Percentiles rank a stretch among this genome's conserved stretches.
Conservation (phyloP, 2,113 vertebrate species). For the Sialia sialis region DNA sequence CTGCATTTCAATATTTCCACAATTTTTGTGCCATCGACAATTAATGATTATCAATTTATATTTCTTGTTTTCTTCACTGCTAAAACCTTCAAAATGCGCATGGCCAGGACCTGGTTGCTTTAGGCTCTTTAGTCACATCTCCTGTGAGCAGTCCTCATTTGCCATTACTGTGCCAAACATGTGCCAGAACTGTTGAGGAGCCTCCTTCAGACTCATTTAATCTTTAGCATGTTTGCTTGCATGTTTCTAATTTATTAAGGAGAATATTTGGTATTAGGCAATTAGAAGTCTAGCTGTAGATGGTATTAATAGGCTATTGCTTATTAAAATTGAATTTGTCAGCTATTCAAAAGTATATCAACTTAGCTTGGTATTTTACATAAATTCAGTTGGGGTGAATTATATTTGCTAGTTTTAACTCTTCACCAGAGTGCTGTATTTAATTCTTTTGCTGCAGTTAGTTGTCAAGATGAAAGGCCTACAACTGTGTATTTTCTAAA, state of each 20-base stretch:
- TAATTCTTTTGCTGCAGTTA: neutral
- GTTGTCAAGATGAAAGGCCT: neutral
- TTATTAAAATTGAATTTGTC: slow-evolving; percentile 13
- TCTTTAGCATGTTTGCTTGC: slow-evolving; percentile 8
- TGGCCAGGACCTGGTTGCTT: neutral
- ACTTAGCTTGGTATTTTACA: slow-evolving; percentile 11
- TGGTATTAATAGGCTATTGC: slow-evolving; percentile 37
- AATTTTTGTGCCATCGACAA: neutral
- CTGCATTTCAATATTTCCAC: neutral
- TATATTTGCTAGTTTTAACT: neutral
- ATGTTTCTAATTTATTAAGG: slow-evolving; percentile 42
- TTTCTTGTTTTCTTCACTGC: neutral
- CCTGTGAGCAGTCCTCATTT: neutral
- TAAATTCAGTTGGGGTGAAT: neutral
- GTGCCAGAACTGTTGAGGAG: neutral
- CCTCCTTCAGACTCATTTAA: neutral
- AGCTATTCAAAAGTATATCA: slow-evolving; percentile 1
- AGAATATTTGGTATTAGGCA: slow-evolving; percentile 26
- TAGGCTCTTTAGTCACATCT: neutral
- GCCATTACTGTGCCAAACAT: neutral
- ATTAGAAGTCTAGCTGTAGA: slow-evolving; percentile 40
- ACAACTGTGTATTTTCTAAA: neutral
- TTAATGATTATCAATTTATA: slow-evolving; percentile 1
- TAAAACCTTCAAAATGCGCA: neutral
- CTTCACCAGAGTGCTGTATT: neutral